Evolutionary conservation across 23 tunicate species (phyloP), one percentile per base, ranked within the genome.

Genomic region (Trididemnum clinides): DNA sequence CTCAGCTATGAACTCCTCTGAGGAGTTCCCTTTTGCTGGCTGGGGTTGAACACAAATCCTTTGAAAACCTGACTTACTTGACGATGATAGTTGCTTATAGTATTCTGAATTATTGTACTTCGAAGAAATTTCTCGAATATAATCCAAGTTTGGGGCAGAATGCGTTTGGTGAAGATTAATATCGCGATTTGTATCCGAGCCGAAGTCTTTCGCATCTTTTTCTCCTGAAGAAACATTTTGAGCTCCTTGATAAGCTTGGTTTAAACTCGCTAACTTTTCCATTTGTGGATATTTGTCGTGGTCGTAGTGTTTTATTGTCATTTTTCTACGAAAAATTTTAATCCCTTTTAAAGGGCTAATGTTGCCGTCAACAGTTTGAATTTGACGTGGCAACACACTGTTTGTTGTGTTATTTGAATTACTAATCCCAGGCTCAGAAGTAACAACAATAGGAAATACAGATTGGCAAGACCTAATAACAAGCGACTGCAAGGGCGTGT

Each of bases 261-360:
- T 59, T 5, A 59, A n/a, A 3, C 22, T 59, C 22, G 5, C 66
- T 10, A 59, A 4, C n/a, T 66, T 66, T 5, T 4, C n/a, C 19
- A 3, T 29, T 15, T 31, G 31, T 1, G 44, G 70, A 32, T 71
- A 35, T 5, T 39, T 51, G 51, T 30, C 64, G 2, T 69, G 30
- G 30, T 80, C 81, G 81, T 80, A 80, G 27, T 87, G 91, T 20
- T 51, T 70, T 15, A 87, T 66, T 33, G 91, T 77, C 1, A 87
- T 71, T 69, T 80, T 87, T 2, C 86, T 36, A 1, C 91, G 85
- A 34, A 87, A 63, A 19, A 87, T 39, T 0, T 81, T 50, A 65
- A 87, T 54, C 19, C 91, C 91, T 69, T 87, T 87, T 7, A 87
- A 36, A 21, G 91, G 91, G 50, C 91, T 87, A 21, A 87, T 18